phyloP scores from a whole-genome alignment of 2,888 invertebrate genomes.

The Dolichomitus sp. region DNA sequence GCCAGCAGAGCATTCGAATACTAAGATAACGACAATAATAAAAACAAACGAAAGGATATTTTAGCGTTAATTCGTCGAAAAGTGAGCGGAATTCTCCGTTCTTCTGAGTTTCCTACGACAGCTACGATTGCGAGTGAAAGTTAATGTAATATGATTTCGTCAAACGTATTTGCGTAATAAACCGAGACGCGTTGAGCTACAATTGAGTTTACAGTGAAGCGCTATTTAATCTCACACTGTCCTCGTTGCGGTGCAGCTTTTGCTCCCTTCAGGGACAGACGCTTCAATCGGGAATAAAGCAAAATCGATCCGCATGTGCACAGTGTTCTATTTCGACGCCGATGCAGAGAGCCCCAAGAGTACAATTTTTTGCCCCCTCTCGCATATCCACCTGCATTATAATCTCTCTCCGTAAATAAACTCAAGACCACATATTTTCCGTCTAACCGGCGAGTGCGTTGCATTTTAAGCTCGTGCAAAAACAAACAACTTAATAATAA shows the following conservation, averaged over 20 bases:
- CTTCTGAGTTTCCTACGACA: constrained; percentile 2
- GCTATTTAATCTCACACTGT: background rate
- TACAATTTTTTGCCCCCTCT: constrained; percentile 15
- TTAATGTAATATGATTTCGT: constrained; percentile 27
- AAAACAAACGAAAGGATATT: background rate
- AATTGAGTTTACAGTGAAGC: constrained; percentile 16
- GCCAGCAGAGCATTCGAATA: background rate
- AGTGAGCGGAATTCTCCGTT: background rate
- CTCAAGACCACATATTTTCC: background rate
- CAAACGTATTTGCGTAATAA: constrained; percentile 17
- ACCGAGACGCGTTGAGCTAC: constrained; percentile 9
- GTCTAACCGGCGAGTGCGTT: background rate
- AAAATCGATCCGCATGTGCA: constrained; percentile 54
- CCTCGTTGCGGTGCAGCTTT: constrained; percentile 22
- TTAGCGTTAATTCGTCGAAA: background rate
- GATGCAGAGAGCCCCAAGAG: constrained; percentile 22
- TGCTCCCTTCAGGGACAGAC: constrained; percentile 14
- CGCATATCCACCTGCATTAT: background rate
- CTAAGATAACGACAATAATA: background rate
- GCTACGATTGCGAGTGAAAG: constrained; percentile 47
- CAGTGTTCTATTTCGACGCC: constrained; percentile 59
- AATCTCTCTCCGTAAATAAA: background rate
- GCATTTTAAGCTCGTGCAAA: background rate
- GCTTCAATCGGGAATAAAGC: constrained; percentile 47
- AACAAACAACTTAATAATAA: background rate